Conservation (phyloP, 1,140 invertebrate species). For the Aphidius ervi region DNA sequence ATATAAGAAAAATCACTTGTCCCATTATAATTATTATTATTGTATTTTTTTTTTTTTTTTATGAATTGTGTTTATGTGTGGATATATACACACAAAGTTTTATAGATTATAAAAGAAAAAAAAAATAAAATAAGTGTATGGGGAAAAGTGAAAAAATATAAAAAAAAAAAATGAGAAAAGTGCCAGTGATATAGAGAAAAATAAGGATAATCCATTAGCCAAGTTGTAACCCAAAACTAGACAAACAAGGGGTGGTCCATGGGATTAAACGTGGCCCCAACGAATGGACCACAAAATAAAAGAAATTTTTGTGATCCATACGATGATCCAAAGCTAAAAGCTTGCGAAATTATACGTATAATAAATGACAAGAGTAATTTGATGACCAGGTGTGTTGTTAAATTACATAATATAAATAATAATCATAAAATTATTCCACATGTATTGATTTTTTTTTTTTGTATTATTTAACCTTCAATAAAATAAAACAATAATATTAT, state of each 20-base stretch:
- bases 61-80: too few species aligned
- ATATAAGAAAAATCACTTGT: too few species aligned
- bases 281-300: conserved; percentile 17
- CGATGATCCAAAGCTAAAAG: neutral
- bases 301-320: conserved; percentile 12
- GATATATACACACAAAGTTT: too few species aligned
- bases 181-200: conserved; percentile 31
- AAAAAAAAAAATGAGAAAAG: conserved; percentile 22
- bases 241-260: conserved; percentile 37
- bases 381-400: conserved; percentile 12
- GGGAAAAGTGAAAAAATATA: neutral
- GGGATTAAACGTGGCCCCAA: conserved; percentile 43
- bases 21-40: too few species aligned
- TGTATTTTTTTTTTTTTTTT: too few species aligned
- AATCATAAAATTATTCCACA: too few species aligned
- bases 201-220: conserved; percentile 51
- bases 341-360: conserved; percentile 6
- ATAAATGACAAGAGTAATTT: neutral
- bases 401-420: too few species aligned
- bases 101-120: too few species aligned
- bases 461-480: too few species aligned
- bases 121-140: neutral
- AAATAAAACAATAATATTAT: too few species aligned
- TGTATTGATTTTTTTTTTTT: too few species aligned
- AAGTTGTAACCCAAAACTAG: conserved; percentile 49